Conservation (phyloP, 1,140 invertebrate species). For the Hycleus phaleratus region DNA sequence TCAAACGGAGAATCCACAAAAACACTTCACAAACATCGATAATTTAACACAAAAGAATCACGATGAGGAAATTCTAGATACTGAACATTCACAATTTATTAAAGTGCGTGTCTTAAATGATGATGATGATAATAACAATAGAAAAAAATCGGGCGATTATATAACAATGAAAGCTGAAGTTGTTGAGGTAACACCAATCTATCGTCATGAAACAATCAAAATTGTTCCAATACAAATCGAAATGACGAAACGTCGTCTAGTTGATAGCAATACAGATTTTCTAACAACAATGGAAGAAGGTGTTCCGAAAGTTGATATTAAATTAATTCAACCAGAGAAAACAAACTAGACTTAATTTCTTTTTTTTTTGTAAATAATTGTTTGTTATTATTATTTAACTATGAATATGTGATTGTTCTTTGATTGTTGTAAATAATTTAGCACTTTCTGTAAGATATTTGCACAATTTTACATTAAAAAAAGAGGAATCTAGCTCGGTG, state of each 20-base stretch:
- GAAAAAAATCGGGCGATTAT: constrained; percentile 15
- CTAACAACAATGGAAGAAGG: constrained; percentile 5
- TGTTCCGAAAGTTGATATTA: constrained; percentile 11
- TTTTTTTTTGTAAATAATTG: constrained; percentile 6
- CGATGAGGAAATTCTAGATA: constrained; percentile 34
- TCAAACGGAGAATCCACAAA: constrained; percentile 41
- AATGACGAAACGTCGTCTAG: constrained; percentile 21
- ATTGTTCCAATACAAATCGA: constrained; percentile 36
- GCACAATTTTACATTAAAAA: constrained; percentile 10
- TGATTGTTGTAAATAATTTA: constrained; percentile 21
- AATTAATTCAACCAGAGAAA: constrained; percentile 14
- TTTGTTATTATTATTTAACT: constrained; percentile 15
- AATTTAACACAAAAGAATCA: constrained; percentile 3
- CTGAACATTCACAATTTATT: constrained; percentile 32
- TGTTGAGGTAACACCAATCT: constrained; percentile 31
- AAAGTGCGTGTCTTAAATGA: constrained; percentile 31
- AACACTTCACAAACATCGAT: background rate
- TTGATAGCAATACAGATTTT: background rate
- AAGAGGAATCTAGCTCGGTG: too few relatives aligned
- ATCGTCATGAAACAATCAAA: constrained; percentile 29
- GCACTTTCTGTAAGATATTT: constrained; percentile 22
- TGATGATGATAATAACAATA: constrained; percentile 4
- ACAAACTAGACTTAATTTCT: background rate
- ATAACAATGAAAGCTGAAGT: constrained; percentile 33
- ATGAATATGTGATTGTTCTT: constrained; percentile 14